These are phyloP conservation scores for Eustalomyia histrio DNA, from an alignment of 2,888 invertebrate genomes.

Conservation along the genomic window DNA sequence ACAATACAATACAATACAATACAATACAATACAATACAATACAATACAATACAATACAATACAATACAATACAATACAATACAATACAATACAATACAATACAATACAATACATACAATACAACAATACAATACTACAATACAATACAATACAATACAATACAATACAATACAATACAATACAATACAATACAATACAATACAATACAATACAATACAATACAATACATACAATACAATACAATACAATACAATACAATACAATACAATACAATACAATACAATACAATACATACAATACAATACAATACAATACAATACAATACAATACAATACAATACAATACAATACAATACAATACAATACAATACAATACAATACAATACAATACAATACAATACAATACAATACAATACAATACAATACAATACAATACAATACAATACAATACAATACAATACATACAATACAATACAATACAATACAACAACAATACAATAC, in stretches of 20 bases:
- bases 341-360: not conserved
- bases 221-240: too few species aligned
- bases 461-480: too few species aligned
- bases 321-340: not conserved
- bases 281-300: too few species aligned
- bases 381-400: constrained; percentile 37
- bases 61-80: not conserved
- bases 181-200: not conserved
- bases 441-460: constrained; percentile 34
- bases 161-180: not conserved
- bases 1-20: not conserved
- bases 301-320: not conserved
- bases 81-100: not conserved
- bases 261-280: too few species aligned
- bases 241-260: too few species aligned
- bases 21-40: not conserved
- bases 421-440: constrained; percentile 36
- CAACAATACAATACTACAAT: too few species aligned
- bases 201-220: too few species aligned
- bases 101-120: not conserved
- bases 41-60: not conserved
- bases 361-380: constrained; percentile 31
- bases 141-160: not conserved
- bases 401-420: constrained; percentile 34
- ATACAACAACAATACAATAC: constrained; percentile 30